Conservation (phyloP, 2,888 invertebrate genomes). For the Netelia melanura region DNA sequence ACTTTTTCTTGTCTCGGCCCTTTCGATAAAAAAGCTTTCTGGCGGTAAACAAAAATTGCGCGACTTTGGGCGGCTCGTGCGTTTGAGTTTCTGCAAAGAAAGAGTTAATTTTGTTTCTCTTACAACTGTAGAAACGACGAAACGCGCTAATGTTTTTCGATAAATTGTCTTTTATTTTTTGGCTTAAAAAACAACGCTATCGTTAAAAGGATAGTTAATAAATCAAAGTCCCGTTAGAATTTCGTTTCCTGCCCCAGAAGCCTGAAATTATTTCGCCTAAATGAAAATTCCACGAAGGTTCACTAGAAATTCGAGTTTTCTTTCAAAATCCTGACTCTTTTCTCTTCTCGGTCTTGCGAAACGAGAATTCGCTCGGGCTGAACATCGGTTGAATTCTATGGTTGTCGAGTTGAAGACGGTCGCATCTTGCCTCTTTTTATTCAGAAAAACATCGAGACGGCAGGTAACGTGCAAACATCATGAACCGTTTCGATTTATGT, state of each 20-base stretch:
- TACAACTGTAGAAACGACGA: too few relatives aligned
- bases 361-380: background rate
- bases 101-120: background rate
- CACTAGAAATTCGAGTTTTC: background rate
- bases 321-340: background rate
- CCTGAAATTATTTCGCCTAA: background rate
- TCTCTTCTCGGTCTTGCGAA: background rate
- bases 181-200: too few relatives aligned
- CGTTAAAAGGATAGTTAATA: too few relatives aligned
- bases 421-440: constrained; percentile 14
- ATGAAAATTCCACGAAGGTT: background rate
- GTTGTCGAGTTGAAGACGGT: constrained; percentile 13
- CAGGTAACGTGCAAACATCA: constrained; percentile 68
- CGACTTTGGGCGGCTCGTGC: too few relatives aligned
- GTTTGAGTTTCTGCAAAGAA: background rate
- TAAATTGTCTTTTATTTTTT: too few relatives aligned
- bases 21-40: background rate
- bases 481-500: background rate
- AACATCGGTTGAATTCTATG: constrained; percentile 6
- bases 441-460: constrained; percentile 47
- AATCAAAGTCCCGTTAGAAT: too few relatives aligned
- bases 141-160: too few relatives aligned
- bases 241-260: too few relatives aligned
- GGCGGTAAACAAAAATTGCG: too few relatives aligned
- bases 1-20: constrained; percentile 24